These are phyloP conservation scores for Epinephelus coioides DNA, from an alignment of 2,797 vertebrate species.

Conservation along the genomic window DNA sequence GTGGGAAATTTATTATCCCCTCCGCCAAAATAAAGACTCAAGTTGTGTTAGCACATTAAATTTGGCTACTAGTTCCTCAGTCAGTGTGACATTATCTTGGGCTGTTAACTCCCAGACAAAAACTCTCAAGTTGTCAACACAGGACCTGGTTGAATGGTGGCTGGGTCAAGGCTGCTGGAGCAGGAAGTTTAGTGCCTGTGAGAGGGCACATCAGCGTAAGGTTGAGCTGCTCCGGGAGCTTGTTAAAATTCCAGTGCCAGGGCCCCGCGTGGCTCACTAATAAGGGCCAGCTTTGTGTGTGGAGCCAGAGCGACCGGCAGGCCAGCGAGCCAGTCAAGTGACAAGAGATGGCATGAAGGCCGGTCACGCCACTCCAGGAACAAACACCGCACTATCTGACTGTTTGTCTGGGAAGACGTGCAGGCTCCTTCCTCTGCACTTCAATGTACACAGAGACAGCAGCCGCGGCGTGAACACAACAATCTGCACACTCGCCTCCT, in stretches of 20 bases:
- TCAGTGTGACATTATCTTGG: slow-evolving; percentile 34
- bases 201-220: slow-evolving; percentile 73
- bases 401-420: slow-evolving; percentile 45
- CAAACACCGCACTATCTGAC: slow-evolving; percentile 72
- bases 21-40: slow-evolving; percentile 50
- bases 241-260: slow-evolving; percentile 84
- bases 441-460: slow-evolving; percentile 42
- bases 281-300: slow-evolving; percentile 77
- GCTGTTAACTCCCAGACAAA: slow-evolving; percentile 13
- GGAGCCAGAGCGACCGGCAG: slow-evolving; percentile 66
- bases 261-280: slow-evolving; percentile 73
- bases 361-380: slow-evolving; percentile 75
- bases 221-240: slow-evolving; percentile 76
- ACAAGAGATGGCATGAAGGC: slow-evolving; percentile 74
- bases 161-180: slow-evolving; percentile 52
- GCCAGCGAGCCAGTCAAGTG: slow-evolving; percentile 73
- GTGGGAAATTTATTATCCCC: slow-evolving; percentile 49
- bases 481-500: slow-evolving; percentile 27
- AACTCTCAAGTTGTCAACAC: slow-evolving; percentile 52
- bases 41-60: slow-evolving; percentile 30
- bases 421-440: slow-evolving; percentile 36
- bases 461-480: slow-evolving; percentile 16
- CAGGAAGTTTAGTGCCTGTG: slow-evolving; percentile 58
- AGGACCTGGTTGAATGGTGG: slow-evolving; percentile 49
- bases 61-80: slow-evolving; percentile 34